These are phyloP conservation scores for Nansenia antarctica DNA, from an alignment of 2,113 vertebrate species.

Conservation along the genomic window DNA sequence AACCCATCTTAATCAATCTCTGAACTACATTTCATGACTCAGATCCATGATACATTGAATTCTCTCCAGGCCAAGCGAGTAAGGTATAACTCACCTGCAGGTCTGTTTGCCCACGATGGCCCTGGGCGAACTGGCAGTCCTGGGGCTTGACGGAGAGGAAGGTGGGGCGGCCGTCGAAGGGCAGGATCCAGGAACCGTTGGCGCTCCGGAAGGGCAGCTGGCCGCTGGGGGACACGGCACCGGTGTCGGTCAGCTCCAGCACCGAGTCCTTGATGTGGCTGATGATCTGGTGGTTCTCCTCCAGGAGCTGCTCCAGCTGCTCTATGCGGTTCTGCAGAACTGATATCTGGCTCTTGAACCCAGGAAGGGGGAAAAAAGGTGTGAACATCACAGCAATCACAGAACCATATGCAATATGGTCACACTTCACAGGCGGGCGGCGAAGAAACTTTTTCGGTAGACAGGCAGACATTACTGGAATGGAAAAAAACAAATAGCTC, in stretches of 20 bases:
- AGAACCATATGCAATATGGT: no score
- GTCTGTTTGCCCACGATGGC: slow-evolving; percentile 76
- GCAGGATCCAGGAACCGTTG: slow-evolving; percentile 91
- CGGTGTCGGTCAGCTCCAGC: slow-evolving; percentile 93
- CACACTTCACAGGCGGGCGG: no score
- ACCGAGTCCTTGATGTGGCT: slow-evolving; percentile 99
- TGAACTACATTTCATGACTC: no score
- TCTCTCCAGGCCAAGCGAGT: background rate
- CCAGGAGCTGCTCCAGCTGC: slow-evolving; percentile 96
- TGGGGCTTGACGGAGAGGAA: slow-evolving; percentile 87
- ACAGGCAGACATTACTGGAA: no score
- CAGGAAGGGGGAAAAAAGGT: background rate
- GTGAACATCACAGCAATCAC: background rate
- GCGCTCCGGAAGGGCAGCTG: slow-evolving; percentile 81
- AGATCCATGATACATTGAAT: no score
- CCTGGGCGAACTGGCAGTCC: slow-evolving; percentile 89
- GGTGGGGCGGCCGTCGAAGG: slow-evolving; percentile 84
- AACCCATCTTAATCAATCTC: no score
- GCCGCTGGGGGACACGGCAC: slow-evolving; percentile 77
- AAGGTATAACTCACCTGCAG: slow-evolving; percentile 89
- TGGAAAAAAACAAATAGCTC: no score
- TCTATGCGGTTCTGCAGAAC: slow-evolving; percentile 97
- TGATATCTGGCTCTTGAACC: slow-evolving; percentile 91
- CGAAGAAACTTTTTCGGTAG: no score
- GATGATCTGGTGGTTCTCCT: slow-evolving; percentile 99